Evolutionary conservation across 2,888 invertebrate genomes (phyloP), one percentile per base, ranked within the genome.

Genomic region (Ditylenchus weischeri): DNA sequence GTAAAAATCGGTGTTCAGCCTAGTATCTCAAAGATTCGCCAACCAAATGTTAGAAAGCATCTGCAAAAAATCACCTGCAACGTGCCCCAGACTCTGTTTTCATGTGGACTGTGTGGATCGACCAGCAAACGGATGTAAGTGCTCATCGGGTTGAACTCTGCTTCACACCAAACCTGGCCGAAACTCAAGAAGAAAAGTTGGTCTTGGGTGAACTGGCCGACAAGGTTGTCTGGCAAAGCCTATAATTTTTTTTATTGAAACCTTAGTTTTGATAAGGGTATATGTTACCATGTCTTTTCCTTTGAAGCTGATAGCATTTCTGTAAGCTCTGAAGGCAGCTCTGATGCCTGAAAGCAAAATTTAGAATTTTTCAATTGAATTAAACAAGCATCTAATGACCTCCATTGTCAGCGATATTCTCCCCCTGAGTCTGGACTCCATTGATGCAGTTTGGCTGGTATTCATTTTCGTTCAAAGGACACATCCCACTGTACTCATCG

Each of bases 351-450:
- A 23, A 54, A 50, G 6, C 18, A 19, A 54, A 23, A 54, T 15
- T 54, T 6, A 54, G 11, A 54, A 54, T 23, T 54, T 54, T 54
- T 10, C n/a, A 4, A n/a, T n/a, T n/a, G n/a, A n/a, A n/a, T n/a
- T n/a, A n/a, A 50, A 6, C 18, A 50, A 50, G n/a, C n/a, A 19
- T 50, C 21, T 50, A 6, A 50, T 50, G 11, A 5, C 85, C 85
- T 11, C 84, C 85, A 70, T 84, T 85, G 72, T 85, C 85, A 0
- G 85, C 85, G 23, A 85, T 84, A 71, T 85, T 84, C 72, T 84
- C 85, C 6, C 83, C 83, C 48, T 83, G 80, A 2, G 84, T 84
- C 60, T 80, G 78, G 23, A 78, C 74, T 1, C 85, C 85, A 69
- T 83, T 80, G 21, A 72, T 54, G 43, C 23, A 57, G 11, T 57